Conservation (phyloP, 2,888 invertebrate species). For the Bombylius discolor region DNA sequence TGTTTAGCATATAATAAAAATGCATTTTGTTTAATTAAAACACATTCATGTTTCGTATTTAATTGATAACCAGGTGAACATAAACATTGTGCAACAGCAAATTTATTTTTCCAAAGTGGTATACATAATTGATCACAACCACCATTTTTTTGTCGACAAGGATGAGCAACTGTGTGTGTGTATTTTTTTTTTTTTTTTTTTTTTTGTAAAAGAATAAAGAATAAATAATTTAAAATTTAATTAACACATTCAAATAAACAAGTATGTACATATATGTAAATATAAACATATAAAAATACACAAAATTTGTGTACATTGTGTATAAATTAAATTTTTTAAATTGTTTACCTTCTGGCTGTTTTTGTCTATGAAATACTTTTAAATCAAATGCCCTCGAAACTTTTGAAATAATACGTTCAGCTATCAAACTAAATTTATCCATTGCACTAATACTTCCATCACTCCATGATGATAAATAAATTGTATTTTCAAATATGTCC, state of each 20-base stretch:
- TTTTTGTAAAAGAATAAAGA: too few relatives aligned
- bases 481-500: constrained; percentile 56
- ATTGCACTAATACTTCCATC: constrained; percentile 49
- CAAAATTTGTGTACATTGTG: background rate
- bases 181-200: too few relatives aligned
- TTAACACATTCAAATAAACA: background rate
- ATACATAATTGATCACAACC: constrained; percentile 68
- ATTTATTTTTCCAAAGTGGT: constrained; percentile 44
- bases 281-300: constrained; percentile 10
- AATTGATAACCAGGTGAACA: constrained; percentile 60
- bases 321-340: background rate
- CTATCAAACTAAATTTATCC: constrained; percentile 43
- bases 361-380: constrained; percentile 60
- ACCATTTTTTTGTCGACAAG: constrained; percentile 52
- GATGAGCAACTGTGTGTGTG: constrained; percentile 43
- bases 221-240: background rate
- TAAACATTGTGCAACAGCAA: constrained; percentile 49
- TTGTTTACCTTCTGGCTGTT: constrained; percentile 54
- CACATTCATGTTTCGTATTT: constrained; percentile 46
- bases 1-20: constrained; percentile 55
- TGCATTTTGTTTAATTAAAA: constrained; percentile 42
- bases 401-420: constrained; percentile 39
- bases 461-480: constrained; percentile 62
- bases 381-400: constrained; percentile 50
- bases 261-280: too few relatives aligned